Evolutionary conservation across 2,888 invertebrate genomes (phyloP).

Genomic region (Ophioninae sp.): DNA sequence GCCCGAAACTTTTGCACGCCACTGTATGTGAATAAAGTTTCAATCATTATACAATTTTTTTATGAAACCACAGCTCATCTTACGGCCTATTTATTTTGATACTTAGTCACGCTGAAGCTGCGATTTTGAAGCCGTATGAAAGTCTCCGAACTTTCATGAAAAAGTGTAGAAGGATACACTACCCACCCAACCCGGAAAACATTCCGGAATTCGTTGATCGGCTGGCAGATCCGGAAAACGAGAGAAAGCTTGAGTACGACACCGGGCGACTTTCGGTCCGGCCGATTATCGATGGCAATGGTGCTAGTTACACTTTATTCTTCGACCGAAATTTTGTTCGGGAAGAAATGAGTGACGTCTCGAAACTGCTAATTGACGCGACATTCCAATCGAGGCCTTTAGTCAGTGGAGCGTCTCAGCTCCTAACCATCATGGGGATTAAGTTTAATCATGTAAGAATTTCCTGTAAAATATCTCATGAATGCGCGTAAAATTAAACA

Average conservation of each 20-base stretch:
- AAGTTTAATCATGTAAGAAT: conserved; percentile 37
- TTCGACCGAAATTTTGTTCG: conserved; percentile 31
- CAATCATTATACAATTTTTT: too few species aligned
- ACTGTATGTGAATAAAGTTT: too few species aligned
- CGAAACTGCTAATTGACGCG: conserved; percentile 17
- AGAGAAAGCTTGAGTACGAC: conserved; percentile 6
- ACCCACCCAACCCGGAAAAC: conserved; percentile 28
- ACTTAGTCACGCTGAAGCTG: conserved; percentile 37
- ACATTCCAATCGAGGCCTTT: conserved; percentile 23
- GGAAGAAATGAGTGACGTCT: conserved; percentile 17
- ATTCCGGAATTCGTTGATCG: conserved; percentile 28
- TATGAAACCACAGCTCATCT: too few species aligned
- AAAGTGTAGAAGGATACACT: conserved; percentile 23
- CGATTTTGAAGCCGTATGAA: background rate
- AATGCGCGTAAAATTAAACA: too few species aligned
- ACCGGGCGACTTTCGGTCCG: conserved; percentile 15
- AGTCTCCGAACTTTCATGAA: conserved; percentile 34
- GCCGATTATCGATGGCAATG: conserved; percentile 11
- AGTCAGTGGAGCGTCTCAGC: conserved; percentile 18
- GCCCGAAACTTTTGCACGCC: too few species aligned
- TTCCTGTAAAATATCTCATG: background rate
- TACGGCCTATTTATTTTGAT: background rate
- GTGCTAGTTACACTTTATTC: conserved; percentile 13
- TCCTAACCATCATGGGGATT: conserved; percentile 36
- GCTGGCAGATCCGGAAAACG: background rate